Base-by-base conservation (phyloP, 64 coral and sea anemone genomes). In the Montipora foliosa region DNA sequence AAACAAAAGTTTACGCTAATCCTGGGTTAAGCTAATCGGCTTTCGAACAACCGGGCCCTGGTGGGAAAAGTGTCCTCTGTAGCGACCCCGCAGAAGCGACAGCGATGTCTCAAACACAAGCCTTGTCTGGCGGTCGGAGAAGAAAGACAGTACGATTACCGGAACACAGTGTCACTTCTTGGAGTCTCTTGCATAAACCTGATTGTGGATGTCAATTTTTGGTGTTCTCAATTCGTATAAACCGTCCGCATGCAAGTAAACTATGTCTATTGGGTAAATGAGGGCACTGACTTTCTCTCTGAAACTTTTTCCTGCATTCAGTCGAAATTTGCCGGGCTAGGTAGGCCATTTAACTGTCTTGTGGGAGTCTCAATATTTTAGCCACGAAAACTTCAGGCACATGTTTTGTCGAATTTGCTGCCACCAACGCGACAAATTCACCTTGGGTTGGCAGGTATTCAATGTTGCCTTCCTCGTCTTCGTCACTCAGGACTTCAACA, bases 181-280 rank as follows among this genome's bases (percentile, higher is more conserved):
- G 25, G 25, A 25, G 25, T 25, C 25, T 25, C 1, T 25, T 1
- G 0, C 1, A 25, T 25, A 25, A 1, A 25, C 25, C 25, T 25
- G 25, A 1, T 25, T 25, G 25, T 88, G 85, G 19, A 75, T 22
- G 47, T 88, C 47, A n/a, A 75, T 55, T 25, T 88, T 88, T 1
- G 69, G 17, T 2, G 85, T 75, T 19, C 85, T 72, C 2, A 88
- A 21, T 46, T 88, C 69, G 8, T 88, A 88, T 24, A 88, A 2
- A 29, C 69, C 68, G 14, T 88, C 53, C 0, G 66, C 55, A 52
- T 72, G 66, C 21, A 21, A n/a, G 49, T 87, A 87, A 8, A 72
- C 64, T 1, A 87, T 10, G 47, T 87, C 83, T 0, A 87, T 73
- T 8, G 67, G 83, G n/a, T 72, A 52, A 0, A 87, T 48, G 1